A percentile compares a stretch with the other conserved stretches of the same genome.
Conservation (phyloP, 2,797 vertebrate species). For the Notolepis coatsorum region DNA sequence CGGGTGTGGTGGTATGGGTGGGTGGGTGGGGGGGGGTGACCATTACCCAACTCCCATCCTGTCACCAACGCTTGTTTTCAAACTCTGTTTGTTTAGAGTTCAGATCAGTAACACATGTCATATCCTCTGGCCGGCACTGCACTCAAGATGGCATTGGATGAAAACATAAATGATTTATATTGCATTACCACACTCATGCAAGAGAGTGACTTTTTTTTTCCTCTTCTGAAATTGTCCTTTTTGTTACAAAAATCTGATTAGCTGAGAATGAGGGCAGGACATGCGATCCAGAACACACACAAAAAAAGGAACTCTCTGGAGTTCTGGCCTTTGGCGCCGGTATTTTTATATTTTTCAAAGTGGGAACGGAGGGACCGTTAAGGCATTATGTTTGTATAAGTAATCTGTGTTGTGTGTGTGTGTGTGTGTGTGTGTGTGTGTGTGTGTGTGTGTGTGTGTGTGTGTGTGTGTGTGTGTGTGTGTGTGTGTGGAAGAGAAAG, state of each 20-base stretch:
- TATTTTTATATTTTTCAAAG: conserved; percentile 50
- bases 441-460: background rate
- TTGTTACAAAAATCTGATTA: conserved; percentile 65
- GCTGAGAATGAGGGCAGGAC: conserved; percentile 63
- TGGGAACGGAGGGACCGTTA: conserved; percentile 56
- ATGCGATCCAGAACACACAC: conserved; percentile 45
- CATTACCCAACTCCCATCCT: conserved; percentile 62
- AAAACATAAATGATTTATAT: conserved; percentile 71
- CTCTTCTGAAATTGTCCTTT: conserved; percentile 46
- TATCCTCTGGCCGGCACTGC: conserved; percentile 54
- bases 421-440: conserved; percentile 13
- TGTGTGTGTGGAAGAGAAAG: no score
- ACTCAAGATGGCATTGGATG: conserved; percentile 66
- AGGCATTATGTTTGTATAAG: conserved; percentile 58
- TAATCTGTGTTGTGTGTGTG: conserved; percentile 44
- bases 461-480: conserved; percentile 9
- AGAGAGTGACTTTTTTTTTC: conserved; percentile 32
- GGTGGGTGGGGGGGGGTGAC: conserved; percentile 24
- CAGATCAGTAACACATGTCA: conserved; percentile 82
- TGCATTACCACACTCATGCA: conserved; percentile 62
- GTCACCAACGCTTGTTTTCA: conserved; percentile 68
- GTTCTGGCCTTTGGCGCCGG: conserved; percentile 57
- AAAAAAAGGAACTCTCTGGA: conserved; percentile 44
- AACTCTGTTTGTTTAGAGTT: conserved; percentile 70
- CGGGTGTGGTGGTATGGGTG: background rate